Percentiles rank a stretch among this genome's conserved stretches.
Evolutionary conservation across 1,140 invertebrate genomes (phyloP).

Genomic region (Conus ventricosus): DNA sequence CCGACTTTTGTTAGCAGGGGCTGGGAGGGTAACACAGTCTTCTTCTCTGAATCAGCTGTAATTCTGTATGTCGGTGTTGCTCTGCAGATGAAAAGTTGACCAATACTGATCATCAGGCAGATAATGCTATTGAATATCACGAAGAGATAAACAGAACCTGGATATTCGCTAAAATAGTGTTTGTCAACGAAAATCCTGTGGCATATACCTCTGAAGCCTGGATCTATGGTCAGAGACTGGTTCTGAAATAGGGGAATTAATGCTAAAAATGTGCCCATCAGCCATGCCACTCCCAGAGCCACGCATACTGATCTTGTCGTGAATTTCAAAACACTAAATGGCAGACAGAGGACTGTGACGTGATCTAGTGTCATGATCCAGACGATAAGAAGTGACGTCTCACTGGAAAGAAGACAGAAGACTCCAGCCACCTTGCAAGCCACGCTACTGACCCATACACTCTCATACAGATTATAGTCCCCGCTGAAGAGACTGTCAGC

Average conservation of each 20-base stretch:
- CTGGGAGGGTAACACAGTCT: not conserved
- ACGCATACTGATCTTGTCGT: not conserved
- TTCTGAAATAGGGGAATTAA: slow-evolving; percentile 5
- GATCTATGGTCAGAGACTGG: slow-evolving; percentile 28
- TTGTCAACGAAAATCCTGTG: not conserved
- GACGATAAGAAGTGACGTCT: not conserved
- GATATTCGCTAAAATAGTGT: not conserved
- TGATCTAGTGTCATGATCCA: slow-evolving; percentile 4
- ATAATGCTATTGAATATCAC: not conserved
- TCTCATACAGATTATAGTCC: slow-evolving; percentile 41
- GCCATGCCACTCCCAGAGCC: slow-evolving; percentile 27
- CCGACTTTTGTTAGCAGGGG: not conserved
- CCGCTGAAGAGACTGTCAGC: slow-evolving; percentile 19
- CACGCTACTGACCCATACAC: slow-evolving; percentile 27
- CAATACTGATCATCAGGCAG: not conserved
- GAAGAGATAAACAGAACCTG: not conserved
- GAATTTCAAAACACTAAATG: not conserved
- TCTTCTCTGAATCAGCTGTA: not conserved
- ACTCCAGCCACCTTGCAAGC: not conserved
- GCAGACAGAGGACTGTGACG: not conserved
- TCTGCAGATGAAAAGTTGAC: not conserved
- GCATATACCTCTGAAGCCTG: slow-evolving; percentile 48
- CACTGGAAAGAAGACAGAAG: not conserved
- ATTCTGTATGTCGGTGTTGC: not conserved
- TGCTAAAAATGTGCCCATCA: not conserved